Base-by-base conservation (phyloP, 2,888 invertebrate species). In the Thymelicus lineola region DNA sequence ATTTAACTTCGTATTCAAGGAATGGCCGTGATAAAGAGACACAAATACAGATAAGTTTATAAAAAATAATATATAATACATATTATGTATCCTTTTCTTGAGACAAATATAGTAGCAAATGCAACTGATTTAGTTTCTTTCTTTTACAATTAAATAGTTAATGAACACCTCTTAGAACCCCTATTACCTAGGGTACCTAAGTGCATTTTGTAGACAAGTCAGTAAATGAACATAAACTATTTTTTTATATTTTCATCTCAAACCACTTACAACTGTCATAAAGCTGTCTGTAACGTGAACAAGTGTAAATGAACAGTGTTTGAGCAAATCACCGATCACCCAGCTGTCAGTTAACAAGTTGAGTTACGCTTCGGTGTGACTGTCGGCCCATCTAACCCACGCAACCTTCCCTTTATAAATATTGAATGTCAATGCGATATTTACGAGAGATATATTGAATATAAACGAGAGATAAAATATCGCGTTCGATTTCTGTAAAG, bases 381-480 rank as follows among this genome's bases (percentile, higher is more conserved):
- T 74, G 64, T 45, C 58, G 64, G 17, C 28, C 60, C 75, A 73
- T 70, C 77, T 84, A 88, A 87, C 90, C 90, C 88, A 90, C 90
- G 86, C 89, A 86, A 89, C 89, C 90, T 90, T 85, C 84, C 84
- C 87, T 89, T 88, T 89, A 92, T 90, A 91, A 91, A 91, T 90
- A 91, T 88, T 89, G 86, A 89, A 90, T 90, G 86, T 88, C 88
- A 89, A 89, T 90, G 87, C 79, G 85, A 89, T 89, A 90, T 89
- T 89, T 89, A 90, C 86, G 82, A 88, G 84, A 84, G 83, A 88
- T 90, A 86, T 85, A 86, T 89, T 91, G 90, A 92, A 91, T 93
- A 88, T 88, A 88, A 89, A 91, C 90, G 87, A 86, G 86, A 87
- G 91, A 92, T 92, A 90, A 87, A 88, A 80, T 86, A 90, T 91